Evolutionary conservation across 2,113 vertebrate genomes (phyloP).

Genomic region (Sapayoa aenigma): DNA sequence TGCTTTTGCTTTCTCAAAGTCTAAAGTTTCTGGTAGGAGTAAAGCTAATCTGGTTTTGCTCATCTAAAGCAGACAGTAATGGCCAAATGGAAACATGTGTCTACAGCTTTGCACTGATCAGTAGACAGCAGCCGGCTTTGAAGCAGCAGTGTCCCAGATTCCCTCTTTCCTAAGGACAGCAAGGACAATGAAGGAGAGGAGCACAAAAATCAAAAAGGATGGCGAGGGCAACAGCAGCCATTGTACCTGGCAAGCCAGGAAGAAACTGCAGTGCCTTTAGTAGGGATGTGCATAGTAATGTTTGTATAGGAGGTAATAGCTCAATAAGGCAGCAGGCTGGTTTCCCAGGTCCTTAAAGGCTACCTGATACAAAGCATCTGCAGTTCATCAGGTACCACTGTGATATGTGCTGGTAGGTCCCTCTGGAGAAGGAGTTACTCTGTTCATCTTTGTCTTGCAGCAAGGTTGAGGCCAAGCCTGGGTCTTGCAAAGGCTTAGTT

Average conservation of each 20-base stretch:
- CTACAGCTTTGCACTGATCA: background rate
- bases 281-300: background rate
- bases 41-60: background rate
- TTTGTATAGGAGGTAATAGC: conserved; percentile 36
- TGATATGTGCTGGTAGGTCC: background rate
- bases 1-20: background rate
- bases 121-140: background rate
- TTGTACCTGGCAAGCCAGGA: background rate
- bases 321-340: conserved; percentile 20
- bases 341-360: conserved; percentile 9
- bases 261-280: background rate
- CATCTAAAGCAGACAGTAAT: background rate
- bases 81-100: background rate
- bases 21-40: background rate
- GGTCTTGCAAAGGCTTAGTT: background rate
- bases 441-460: background rate
- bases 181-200: background rate
- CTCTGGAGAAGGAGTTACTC: background rate
- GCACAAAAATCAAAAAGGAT: background rate
- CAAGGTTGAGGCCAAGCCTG: background rate
- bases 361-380: background rate
- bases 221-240: background rate
- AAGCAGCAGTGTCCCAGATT: background rate
- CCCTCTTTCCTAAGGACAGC: background rate
- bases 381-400: background rate